These are phyloP conservation scores for Rhinolophus ferrumequinum DNA, from an alignment of 2,113 vertebrate species.

Conservation along the genomic window DNA sequence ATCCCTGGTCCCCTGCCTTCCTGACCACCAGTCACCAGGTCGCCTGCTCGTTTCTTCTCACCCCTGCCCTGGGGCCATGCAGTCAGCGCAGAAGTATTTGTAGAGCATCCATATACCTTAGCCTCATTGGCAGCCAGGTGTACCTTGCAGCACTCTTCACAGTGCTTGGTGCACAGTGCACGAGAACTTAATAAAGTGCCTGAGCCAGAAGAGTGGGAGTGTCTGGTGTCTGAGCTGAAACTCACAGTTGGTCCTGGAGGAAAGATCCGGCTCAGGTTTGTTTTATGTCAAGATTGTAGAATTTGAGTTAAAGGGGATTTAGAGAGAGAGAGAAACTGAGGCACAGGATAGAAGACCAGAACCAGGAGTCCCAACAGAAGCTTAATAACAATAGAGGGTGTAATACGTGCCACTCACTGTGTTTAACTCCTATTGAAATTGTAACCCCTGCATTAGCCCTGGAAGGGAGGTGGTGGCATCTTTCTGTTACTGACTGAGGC, in stretches of 20 bases:
- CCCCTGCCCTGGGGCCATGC: rapidly evolving
- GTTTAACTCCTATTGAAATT: neutral
- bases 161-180: neutral
- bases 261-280: neutral
- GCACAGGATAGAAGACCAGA: neutral
- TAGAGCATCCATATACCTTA: neutral
- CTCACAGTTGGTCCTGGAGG: neutral
- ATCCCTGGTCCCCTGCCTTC: neutral
- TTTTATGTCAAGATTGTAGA: neutral
- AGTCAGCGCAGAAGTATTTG: neutral
- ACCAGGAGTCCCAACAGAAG: neutral
- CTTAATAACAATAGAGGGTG: neutral
- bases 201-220: neutral
- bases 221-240: neutral
- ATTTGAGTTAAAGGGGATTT: neutral
- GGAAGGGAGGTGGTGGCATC: neutral
- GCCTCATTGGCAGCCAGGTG: neutral
- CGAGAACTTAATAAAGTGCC: neutral
- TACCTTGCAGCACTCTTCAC: neutral
- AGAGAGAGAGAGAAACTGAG: neutral
- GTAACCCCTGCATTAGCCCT: too few relatives aligned
- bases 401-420: neutral
- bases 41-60: neutral
- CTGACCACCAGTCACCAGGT: neutral
- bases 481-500: neutral